A percentile compares a stretch with the other conserved stretches of the same genome.
phyloP scores from a whole-genome alignment of 2,888 invertebrate species.

The Diarsia dahlii region DNA sequence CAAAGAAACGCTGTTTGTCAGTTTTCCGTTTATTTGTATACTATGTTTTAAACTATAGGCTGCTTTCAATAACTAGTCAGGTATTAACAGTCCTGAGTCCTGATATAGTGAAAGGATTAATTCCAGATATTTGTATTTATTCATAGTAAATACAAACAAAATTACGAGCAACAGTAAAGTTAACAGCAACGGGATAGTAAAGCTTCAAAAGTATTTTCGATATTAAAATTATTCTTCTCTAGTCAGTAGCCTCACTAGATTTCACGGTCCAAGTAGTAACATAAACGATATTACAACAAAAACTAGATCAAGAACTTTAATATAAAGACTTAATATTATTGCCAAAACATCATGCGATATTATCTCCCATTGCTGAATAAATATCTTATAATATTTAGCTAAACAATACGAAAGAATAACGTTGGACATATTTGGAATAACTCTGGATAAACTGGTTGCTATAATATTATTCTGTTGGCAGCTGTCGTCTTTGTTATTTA shows the following conservation, averaged over 20 bases:
- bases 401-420: slow-evolving; percentile 18
- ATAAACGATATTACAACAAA: background rate
- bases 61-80: background rate
- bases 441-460: background rate
- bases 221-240: no score
- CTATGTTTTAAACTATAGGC: background rate
- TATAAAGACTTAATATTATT: background rate
- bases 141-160: no score
- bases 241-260: background rate
- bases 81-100: background rate
- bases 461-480: slow-evolving; percentile 24
- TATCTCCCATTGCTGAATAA: background rate
- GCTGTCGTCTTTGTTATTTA: slow-evolving; percentile 10
- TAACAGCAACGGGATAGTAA: no score
- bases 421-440: background rate
- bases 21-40: background rate
- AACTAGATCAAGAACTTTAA: background rate
- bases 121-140: background rate
- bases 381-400: slow-evolving; percentile 13
- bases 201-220: no score
- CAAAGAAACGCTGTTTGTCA: background rate
- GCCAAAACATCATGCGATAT: background rate
- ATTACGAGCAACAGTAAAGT: no score
- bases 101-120: background rate
- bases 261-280: background rate